Conservation (phyloP, 1,140 invertebrate species). For the Pogonomyrmex barbatus region DNA sequence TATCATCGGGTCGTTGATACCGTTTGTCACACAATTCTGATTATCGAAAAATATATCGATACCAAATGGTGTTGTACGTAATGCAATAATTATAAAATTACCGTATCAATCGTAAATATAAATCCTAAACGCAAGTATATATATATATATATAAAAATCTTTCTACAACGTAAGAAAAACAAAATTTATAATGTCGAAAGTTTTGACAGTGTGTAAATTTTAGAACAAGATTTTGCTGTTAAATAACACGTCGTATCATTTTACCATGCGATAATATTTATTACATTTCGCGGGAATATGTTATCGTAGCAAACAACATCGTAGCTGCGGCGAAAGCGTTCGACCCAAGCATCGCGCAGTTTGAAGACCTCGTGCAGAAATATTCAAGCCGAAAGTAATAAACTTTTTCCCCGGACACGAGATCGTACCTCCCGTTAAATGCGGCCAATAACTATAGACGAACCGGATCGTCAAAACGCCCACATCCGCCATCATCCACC, state of each 20-base stretch:
- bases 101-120: background rate
- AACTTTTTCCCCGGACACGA: constrained; percentile 44
- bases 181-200: background rate
- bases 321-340: background rate
- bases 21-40: background rate
- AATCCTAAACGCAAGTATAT: background rate
- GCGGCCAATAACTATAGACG: constrained; percentile 38
- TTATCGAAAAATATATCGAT: background rate
- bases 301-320: constrained; percentile 25
- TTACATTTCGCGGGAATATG: background rate
- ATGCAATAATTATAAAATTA: too few species aligned
- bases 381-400: constrained; percentile 39
- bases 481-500: background rate
- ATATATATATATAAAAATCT: background rate
- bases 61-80: too few species aligned
- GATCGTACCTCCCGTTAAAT: constrained; percentile 27
- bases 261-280: background rate
- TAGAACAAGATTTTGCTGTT: background rate
- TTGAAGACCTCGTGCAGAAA: constrained; percentile 12
- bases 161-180: background rate
- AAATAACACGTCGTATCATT: background rate
- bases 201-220: background rate
- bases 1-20: background rate
- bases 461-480: constrained; percentile 5
- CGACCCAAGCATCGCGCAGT: background rate